phyloP scores from a whole-genome alignment of 2,113 vertebrate genomes.

The Bostrychus sinensis region DNA sequence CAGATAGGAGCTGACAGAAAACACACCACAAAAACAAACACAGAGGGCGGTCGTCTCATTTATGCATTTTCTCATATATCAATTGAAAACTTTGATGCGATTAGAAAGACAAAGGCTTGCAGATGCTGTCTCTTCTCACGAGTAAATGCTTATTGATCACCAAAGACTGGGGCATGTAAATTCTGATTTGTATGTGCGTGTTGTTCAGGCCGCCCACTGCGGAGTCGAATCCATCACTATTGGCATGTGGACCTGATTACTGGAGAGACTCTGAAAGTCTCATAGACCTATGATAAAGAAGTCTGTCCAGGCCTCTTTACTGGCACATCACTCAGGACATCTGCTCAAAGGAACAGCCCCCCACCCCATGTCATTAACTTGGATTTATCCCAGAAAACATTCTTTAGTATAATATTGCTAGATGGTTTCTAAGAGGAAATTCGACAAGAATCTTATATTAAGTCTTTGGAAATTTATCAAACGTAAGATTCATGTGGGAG shows the following conservation, averaged over 20 bases:
- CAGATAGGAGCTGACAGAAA: slow-evolving; percentile 13
- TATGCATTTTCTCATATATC: slow-evolving; percentile 49
- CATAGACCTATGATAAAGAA: slow-evolving; percentile 77
- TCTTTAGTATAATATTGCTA: neutral
- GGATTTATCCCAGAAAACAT: slow-evolving; percentile 22
- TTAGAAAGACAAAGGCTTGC: slow-evolving; percentile 44
- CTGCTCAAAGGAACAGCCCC: slow-evolving; percentile 44
- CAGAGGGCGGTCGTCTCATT: slow-evolving; percentile 23
- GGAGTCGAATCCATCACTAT: slow-evolving; percentile 80
- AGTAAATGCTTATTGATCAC: slow-evolving; percentile 80
- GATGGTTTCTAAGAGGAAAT: slow-evolving; percentile 18
- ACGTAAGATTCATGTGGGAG: slow-evolving; percentile 42
- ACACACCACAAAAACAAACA: slow-evolving; percentile 18
- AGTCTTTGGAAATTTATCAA: slow-evolving; percentile 15
- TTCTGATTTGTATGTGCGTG: slow-evolving; percentile 71
- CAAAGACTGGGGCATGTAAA: slow-evolving; percentile 70
- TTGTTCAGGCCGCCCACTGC: slow-evolving; percentile 45
- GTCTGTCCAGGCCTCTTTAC: slow-evolving; percentile 75
- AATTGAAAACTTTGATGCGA: slow-evolving; percentile 58
- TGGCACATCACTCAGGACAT: slow-evolving; percentile 75
- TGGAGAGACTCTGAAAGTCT: slow-evolving; percentile 72
- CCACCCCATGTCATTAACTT: slow-evolving; percentile 27
- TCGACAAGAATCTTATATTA: slow-evolving; percentile 16
- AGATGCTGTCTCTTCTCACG: slow-evolving; percentile 57
- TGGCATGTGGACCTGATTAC: slow-evolving; percentile 80